phyloP scores from a whole-genome alignment of 37 sponge, comb jelly and placozoan genomes.

The Lycopodina hypogea region DNA sequence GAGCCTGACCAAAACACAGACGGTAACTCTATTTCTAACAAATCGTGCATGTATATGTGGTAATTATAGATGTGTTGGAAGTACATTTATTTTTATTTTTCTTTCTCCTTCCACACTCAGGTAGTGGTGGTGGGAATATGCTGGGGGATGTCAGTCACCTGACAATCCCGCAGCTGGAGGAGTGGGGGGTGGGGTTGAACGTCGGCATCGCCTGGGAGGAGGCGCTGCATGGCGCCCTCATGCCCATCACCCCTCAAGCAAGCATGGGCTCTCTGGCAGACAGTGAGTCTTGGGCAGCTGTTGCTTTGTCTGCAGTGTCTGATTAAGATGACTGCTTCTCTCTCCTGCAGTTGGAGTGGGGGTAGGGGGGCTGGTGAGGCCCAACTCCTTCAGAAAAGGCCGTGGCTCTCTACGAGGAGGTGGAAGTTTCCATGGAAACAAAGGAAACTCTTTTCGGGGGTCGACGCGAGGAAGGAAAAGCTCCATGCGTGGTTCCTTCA shows the following conservation, averaged over 20 bases:
- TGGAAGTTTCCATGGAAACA: conserved; percentile 65
- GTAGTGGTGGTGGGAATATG: conserved; percentile 18
- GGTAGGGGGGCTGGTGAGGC: conserved; percentile 6
- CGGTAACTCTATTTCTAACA: neutral
- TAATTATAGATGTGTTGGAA: neutral
- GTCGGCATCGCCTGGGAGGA: conserved; percentile 83
- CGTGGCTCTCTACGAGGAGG: conserved; percentile 46
- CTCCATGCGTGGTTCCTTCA: conserved; percentile 75
- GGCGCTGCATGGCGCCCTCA: conserved; percentile 80
- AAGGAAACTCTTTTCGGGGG: conserved; percentile 43
- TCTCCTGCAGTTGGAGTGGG: conserved; percentile 18
- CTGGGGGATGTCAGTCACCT: conserved; percentile 41
- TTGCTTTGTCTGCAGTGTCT: neutral
- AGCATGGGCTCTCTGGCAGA: conserved; percentile 76
- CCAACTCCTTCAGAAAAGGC: conserved; percentile 40
- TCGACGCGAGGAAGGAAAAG: conserved; percentile 36
- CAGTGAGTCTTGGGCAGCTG: conserved; percentile 48
- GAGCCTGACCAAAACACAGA: conserved; percentile 10
- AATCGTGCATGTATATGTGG: neutral
- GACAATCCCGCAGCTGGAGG: conserved; percentile 57
- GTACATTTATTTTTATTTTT: neutral
- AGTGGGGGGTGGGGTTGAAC: conserved; percentile 73
- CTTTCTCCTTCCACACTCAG: neutral
- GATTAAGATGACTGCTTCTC: neutral
- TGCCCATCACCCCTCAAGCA: conserved; percentile 85